Evolutionary conservation across 2,888 invertebrate genomes (phyloP), one percentile per base, ranked within the genome.

Genomic region (Tyria jacobaeae): DNA sequence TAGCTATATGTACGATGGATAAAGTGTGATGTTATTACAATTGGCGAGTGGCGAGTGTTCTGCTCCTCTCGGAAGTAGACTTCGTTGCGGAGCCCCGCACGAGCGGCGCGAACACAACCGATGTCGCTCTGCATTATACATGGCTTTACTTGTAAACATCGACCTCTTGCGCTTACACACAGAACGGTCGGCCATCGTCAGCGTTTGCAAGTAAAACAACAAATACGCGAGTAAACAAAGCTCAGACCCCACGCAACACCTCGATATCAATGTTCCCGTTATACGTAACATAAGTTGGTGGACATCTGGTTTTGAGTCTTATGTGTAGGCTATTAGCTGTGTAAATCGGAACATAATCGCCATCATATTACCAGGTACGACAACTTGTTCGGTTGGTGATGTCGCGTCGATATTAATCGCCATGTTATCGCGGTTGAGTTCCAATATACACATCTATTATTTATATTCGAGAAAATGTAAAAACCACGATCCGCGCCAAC

Each of bases 191-290:
- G 27, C 15, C 24, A 9, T 6, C 49, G 27, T 53, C 49, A 66
- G 34, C 50, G 62, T 64, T 64, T 64, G 56, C 66, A 55, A 75
- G 61, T 66, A 51, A 58, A 24, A 47, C 49, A 17, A 35, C 58
- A 39, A 57, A 44, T 52, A 56, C 64, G 54, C 57, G 61, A 69
- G 73, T 71, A 44, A 70, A 68, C 76, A 71, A 73, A 67, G n/a
- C 74, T 67, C 55, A 64, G 76, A 74, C 69, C 72, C 78, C 65
- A 53, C 50, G 56, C 39, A 21, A 41, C 56, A 56, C 21, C 17
- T 41, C 34, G 25, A 7, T 52, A 25, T 48, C n/a, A 48, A 25
- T 34, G 34, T 24, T 24, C 35, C 6, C 27, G 17, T 17, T 7
- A n/a, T n/a, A 25, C n/a, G 4, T 48, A 21, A 21, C 4, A 10